Evolutionary conservation across 2,888 invertebrate species (phyloP), one percentile per base, ranked within the genome.

Genomic region (Dolichopus griseipennis): DNA sequence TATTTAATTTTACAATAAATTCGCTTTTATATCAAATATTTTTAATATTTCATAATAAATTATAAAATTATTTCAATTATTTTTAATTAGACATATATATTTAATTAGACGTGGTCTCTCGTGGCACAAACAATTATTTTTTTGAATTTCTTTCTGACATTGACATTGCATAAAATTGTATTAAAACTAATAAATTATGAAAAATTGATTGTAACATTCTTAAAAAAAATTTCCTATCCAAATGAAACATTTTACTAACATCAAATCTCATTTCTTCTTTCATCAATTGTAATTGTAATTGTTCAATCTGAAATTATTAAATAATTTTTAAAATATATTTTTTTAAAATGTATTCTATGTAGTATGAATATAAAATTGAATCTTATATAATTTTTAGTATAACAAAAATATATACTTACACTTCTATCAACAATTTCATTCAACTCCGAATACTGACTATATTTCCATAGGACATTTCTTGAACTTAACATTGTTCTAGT

Each of bases 131-230:
- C n/a, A n/a, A n/a, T 27, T 27, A 41, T n/a, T 2, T 52, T 52
- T 52, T n/a, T 52, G 4, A 52, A 18, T 52, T 52, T 52, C n/a
- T 52, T n/a, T 52, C 52, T 7, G 15, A 52, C 52, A 52, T 52
- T 52, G 52, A 52, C 15, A 52, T 15, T 52, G 52, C n/a, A 52
- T 52, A 52, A 52, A 52, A 52, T 52, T 52, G 52, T 52, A 52
- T 9, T 52, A 52, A 52, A 18, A 52, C 52, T 18, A 52, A 4
- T 52, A 52, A 52, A 18, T 52, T 9, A 18, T 18, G 52, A 18
- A 52, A 18, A 18, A 52, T 52, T 52, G 52, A 52, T 52, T 9
- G 15, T 18, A 52, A 15, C 52, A 52, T 52, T 52, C 15, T 52
- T n/a, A 52, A 52, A 18, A 52, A 52, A n/a, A 52, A 52, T 52